phyloP scores from a whole-genome alignment of 2,113 vertebrate genomes.

The Collichthys lucidus region DNA sequence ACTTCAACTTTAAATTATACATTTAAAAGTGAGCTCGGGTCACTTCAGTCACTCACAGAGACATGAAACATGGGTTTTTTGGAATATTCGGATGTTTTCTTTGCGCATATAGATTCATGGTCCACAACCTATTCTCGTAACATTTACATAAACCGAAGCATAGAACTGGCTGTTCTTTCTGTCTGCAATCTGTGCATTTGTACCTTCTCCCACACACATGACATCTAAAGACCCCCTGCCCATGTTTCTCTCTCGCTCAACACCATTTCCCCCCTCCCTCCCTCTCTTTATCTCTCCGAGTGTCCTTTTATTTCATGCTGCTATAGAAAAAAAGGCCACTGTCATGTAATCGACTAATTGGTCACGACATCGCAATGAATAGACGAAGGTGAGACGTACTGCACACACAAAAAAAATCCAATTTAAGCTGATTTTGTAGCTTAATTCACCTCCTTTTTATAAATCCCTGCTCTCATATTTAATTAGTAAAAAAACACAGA shows the following conservation, averaged over 20 bases:
- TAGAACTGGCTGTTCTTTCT: constrained; percentile 21
- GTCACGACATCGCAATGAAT: constrained; percentile 37
- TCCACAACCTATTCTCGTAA: not conserved
- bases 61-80: not conserved
- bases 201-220: constrained; percentile 45
- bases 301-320: constrained; percentile 22
- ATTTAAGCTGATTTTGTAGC: not conserved
- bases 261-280: not conserved
- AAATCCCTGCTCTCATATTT: not conserved
- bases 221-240: constrained; percentile 14
- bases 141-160: constrained; percentile 22
- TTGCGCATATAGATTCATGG: not conserved
- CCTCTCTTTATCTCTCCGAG: not conserved
- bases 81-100: not conserved
- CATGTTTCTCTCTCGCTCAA: not conserved
- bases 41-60: too few species aligned
- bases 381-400: not conserved
- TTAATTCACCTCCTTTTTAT: not conserved
- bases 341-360: constrained; percentile 28
- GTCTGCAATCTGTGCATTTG: constrained; percentile 22
- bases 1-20: too few species aligned
- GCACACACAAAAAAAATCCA: not conserved
- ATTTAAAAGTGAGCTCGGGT: too few species aligned
- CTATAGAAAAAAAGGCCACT: not conserved
- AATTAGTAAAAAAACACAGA: not conserved